These are phyloP conservation scores for Chrysomela aeneicollis DNA, from an alignment of 2,888 invertebrate species.

Conservation along the genomic window DNA sequence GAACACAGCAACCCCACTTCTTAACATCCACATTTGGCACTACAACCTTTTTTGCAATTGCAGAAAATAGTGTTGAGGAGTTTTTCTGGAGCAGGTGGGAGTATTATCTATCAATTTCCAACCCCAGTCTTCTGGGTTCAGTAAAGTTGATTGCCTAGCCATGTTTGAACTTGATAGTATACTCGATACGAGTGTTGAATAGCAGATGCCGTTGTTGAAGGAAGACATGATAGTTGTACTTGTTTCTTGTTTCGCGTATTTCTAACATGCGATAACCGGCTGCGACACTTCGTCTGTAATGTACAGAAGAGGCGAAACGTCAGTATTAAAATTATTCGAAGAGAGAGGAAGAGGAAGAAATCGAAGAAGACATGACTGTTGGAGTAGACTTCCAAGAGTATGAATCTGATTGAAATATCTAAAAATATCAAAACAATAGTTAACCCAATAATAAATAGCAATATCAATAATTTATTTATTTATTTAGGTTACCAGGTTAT, in stretches of 20 bases:
- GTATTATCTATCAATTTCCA: constrained; percentile 18
- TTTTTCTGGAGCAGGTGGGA: constrained; percentile 6
- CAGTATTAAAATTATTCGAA: too few relatives aligned
- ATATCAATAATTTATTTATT: too few relatives aligned
- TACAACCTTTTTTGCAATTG: constrained; percentile 7
- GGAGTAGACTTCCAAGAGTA: too few relatives aligned
- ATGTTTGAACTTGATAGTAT: constrained; percentile 7
- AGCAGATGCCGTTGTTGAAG: constrained; percentile 31
- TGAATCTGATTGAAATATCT: too few relatives aligned
- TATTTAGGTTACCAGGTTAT: too few relatives aligned
- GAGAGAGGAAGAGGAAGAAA: too few relatives aligned
- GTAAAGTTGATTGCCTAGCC: constrained; percentile 9
- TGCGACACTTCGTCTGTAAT: too few relatives aligned
- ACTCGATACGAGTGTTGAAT: constrained; percentile 8
- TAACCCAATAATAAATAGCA: constrained; percentile 45
- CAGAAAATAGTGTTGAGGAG: constrained; percentile 1
- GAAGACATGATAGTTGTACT: constrained; percentile 36
- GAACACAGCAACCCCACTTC: constrained; percentile 10
- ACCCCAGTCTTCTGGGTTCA: constrained; percentile 16
- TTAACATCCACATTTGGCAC: constrained; percentile 3
- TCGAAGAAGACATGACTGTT: too few relatives aligned
- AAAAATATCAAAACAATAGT: too few relatives aligned
- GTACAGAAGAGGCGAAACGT: too few relatives aligned
- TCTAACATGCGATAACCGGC: too few relatives aligned
- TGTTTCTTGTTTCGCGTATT: constrained; percentile 38